phyloP scores from a whole-genome alignment of 2,888 invertebrate species.

The Diloba caeruleocephala region DNA sequence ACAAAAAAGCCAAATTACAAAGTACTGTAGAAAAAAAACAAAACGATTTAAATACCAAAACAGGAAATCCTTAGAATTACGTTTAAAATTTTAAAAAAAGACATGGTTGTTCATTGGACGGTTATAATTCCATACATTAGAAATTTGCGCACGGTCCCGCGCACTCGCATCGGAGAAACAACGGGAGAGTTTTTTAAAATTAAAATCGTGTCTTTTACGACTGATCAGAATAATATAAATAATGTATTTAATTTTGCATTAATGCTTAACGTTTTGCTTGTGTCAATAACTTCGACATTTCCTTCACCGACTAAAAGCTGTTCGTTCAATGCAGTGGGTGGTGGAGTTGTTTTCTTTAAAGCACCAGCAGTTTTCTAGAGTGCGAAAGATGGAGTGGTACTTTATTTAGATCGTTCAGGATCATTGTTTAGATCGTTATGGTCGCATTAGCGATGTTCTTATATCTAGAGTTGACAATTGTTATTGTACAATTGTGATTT shows the following conservation, averaged over 20 bases:
- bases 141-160: constrained; percentile 61
- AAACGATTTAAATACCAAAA: constrained; percentile 3
- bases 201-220: constrained; percentile 62
- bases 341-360: no score
- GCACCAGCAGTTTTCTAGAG: no score
- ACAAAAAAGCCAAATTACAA: neutral
- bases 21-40: neutral
- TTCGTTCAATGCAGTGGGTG: constrained; percentile 11
- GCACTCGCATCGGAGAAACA: constrained; percentile 63
- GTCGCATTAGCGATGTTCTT: no score
- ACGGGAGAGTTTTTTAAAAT: constrained; percentile 69
- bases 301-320: constrained; percentile 17
- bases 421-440: no score
- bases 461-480: no score
- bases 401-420: no score
- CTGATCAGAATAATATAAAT: constrained; percentile 61
- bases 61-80: constrained; percentile 1
- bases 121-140: constrained; percentile 53
- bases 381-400: no score
- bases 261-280: constrained; percentile 62
- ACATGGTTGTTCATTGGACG: constrained; percentile 7
- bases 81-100: constrained; percentile 10
- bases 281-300: constrained; percentile 63
- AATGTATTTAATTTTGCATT: constrained; percentile 64
- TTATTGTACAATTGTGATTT: no score